Evolutionary conservation across 1,140 invertebrate genomes (phyloP).

Genomic region (Trichonephila clavata): DNA sequence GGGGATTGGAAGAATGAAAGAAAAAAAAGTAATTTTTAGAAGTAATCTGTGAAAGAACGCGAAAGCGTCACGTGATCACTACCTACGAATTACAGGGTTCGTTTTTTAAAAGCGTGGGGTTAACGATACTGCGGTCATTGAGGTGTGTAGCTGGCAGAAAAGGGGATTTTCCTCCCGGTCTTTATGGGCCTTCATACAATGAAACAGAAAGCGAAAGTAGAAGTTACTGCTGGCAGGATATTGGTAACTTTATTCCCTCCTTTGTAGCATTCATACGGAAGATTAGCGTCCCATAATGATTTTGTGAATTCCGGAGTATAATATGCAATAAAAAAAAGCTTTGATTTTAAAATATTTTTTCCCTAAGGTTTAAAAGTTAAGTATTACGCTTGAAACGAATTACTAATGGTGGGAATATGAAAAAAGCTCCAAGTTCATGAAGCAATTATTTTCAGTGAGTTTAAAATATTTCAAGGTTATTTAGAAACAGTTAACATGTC

Average conservation of each 20-base stretch:
- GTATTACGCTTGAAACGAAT: too few species aligned
- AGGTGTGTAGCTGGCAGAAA: neutral
- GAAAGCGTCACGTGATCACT: slow-evolving; percentile 37
- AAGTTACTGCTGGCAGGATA: neutral
- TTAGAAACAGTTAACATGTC: too few species aligned
- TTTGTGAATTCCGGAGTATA: neutral
- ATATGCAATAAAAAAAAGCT: neutral
- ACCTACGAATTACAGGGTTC: slow-evolving; percentile 39
- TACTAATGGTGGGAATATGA: too few species aligned
- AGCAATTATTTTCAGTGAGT: too few species aligned
- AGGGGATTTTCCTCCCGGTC: neutral
- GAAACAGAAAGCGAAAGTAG: neutral
- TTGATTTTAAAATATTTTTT: too few species aligned
- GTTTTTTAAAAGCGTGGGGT: slow-evolving; percentile 15
- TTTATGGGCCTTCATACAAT: neutral
- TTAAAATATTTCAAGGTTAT: too few species aligned
- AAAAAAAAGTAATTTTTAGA: slow-evolving; percentile 8
- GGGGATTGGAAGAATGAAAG: neutral
- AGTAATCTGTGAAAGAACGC: slow-evolving; percentile 48
- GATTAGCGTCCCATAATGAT: slow-evolving; percentile 1
- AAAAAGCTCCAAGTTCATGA: too few species aligned
- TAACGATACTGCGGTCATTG: slow-evolving; percentile 48
- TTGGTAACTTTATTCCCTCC: neutral
- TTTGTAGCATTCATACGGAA: neutral
- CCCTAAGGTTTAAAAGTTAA: too few species aligned